A percentile compares a stretch with the other conserved stretches of the same genome.
Conservation (phyloP, 2,888 invertebrate species). For the Stenodema calcarata region DNA sequence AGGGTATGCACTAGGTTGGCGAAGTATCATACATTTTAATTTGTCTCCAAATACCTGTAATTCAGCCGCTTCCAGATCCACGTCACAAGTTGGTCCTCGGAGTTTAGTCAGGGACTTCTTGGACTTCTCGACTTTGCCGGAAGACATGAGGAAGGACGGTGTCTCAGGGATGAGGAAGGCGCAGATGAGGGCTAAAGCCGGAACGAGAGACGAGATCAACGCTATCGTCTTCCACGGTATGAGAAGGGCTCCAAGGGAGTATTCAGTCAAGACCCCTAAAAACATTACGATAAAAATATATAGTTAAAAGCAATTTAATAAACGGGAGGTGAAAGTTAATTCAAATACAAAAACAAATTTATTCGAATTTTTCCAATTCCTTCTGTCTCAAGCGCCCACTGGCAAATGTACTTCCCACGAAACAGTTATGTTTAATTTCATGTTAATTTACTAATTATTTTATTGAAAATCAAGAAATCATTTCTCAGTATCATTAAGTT, state of each 20-base stretch:
- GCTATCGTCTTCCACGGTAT: slow-evolving; percentile 72
- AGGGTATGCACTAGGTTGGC: not conserved
- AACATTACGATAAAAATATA: not conserved
- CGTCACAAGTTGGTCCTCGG: slow-evolving; percentile 69
- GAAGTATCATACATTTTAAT: not conserved
- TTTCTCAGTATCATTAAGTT: too few relatives aligned
- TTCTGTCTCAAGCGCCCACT: too few relatives aligned
- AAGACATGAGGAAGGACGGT: slow-evolving; percentile 73
- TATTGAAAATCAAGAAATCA: too few relatives aligned
- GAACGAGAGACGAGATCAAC: slow-evolving; percentile 68
- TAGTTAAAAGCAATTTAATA: too few relatives aligned
- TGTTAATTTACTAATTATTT: too few relatives aligned
- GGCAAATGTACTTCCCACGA: too few relatives aligned
- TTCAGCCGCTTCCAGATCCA: slow-evolving; percentile 69
- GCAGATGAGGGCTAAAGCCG: slow-evolving; percentile 68
- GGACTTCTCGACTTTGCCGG: slow-evolving; percentile 68
- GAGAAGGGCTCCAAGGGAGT: slow-evolving; percentile 61
- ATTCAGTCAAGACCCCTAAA: slow-evolving; percentile 58
- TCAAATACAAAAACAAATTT: too few relatives aligned
- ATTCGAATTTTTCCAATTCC: too few relatives aligned
- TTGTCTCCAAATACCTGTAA: slow-evolving; percentile 61
- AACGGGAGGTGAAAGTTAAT: too few relatives aligned
- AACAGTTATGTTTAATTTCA: too few relatives aligned
- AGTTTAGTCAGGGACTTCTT: slow-evolving; percentile 67
- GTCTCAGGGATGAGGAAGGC: slow-evolving; percentile 75